Evolutionary conservation across 1,140 invertebrate species (phyloP).

Genomic region (Papilio polytes): DNA sequence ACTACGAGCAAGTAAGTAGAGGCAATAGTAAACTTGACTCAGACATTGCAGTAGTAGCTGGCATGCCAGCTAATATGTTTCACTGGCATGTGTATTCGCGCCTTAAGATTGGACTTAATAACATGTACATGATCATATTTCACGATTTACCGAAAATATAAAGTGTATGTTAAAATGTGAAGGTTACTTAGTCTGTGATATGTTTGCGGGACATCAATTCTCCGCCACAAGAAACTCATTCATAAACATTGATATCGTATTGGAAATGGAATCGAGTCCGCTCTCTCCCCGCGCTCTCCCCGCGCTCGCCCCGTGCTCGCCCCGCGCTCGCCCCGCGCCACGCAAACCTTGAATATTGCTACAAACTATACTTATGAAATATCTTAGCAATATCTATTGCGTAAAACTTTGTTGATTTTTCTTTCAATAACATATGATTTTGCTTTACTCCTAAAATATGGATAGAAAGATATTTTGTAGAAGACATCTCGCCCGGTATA

Average conservation of each 20-base stretch:
- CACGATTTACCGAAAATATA: neutral
- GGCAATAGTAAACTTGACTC: too few relatives aligned
- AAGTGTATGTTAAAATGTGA: neutral
- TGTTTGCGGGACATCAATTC: constrained; percentile 14
- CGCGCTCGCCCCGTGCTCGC: neutral
- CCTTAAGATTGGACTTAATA: too few relatives aligned
- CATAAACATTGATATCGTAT: constrained; percentile 33
- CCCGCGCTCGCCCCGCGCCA: neutral
- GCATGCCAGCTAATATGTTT: too few relatives aligned
- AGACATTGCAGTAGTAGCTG: too few relatives aligned
- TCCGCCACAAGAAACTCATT: constrained; percentile 18
- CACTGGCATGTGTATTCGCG: too few relatives aligned
- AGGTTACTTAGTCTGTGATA: neutral
- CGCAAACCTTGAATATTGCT: neutral
- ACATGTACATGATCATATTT: neutral
- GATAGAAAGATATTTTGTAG: too few relatives aligned
- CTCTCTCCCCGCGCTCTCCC: neutral
- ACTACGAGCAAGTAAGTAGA: too few relatives aligned
- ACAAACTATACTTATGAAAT: neutral
- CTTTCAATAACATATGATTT: neutral
- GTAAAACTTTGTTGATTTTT: neutral
- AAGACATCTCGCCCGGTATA: too few relatives aligned
- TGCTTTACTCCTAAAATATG: too few relatives aligned
- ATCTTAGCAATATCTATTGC: neutral
- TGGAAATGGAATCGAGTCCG: constrained; percentile 18